Conservation (phyloP, 1,140 invertebrate genomes). For the Spodoptera frugiperda region DNA sequence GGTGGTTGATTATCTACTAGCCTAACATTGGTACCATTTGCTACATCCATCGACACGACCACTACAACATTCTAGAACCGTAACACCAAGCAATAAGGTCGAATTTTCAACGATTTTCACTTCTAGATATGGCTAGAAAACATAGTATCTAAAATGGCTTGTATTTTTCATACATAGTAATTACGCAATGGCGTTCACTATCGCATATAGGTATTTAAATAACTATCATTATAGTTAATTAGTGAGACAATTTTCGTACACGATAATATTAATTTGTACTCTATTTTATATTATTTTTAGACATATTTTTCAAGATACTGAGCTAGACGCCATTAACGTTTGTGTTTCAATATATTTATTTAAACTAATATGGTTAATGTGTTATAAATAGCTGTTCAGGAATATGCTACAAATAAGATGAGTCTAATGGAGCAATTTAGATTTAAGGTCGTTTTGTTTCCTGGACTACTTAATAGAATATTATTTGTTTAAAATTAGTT, state of each 20-base stretch:
- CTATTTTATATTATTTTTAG: slow-evolving; percentile 24
- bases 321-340: slow-evolving; percentile 25
- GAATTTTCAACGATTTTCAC: background rate
- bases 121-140: background rate
- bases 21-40: slow-evolving; percentile 34
- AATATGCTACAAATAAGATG: background rate
- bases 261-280: slow-evolving; percentile 31
- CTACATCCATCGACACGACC: background rate
- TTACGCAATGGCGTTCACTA: slow-evolving; percentile 38
- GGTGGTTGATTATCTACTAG: slow-evolving; percentile 40
- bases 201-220: slow-evolving; percentile 46
- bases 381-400: slow-evolving; percentile 9
- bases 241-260: slow-evolving; percentile 44
- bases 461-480: no score
- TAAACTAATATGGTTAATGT: background rate
- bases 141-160: slow-evolving; percentile 6
- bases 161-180: slow-evolving; percentile 47
- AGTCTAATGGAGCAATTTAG: no score
- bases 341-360: slow-evolving; percentile 35
- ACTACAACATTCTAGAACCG: background rate
- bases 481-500: no score
- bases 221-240: slow-evolving; percentile 47
- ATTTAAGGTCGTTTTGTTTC: no score
- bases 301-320: slow-evolving; percentile 19
- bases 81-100: slow-evolving; percentile 1